Percentiles rank a stretch among this genome's conserved stretches.
These are phyloP conservation scores for Ceryle rudis DNA, from an alignment of 2,797 vertebrate species.

Conservation along the genomic window DNA sequence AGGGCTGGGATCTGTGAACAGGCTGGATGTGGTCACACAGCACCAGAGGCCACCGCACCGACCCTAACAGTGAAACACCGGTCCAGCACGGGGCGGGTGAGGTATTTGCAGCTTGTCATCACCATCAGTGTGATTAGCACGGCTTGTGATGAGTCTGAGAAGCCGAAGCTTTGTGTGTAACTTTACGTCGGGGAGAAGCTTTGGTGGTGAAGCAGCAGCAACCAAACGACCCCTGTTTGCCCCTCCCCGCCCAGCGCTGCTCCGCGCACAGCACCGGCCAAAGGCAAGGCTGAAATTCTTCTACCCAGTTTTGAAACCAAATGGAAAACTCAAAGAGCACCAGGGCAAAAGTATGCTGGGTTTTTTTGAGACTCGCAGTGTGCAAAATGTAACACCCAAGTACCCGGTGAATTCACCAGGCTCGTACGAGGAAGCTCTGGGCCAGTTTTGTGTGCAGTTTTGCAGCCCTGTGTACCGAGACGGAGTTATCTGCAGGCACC, in stretches of 20 bases:
- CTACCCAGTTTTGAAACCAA: neutral
- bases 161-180: neutral
- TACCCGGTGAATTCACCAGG: too few relatives aligned
- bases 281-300: neutral
- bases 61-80: neutral
- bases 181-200: neutral
- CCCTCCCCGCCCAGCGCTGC: neutral
- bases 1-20: neutral
- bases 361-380: neutral
- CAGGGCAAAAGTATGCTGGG: neutral
- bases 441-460: too few relatives aligned
- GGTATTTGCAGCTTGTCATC: neutral
- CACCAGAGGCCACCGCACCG: neutral
- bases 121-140: neutral
- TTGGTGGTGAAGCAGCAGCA: neutral
- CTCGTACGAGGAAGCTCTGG: too few relatives aligned
- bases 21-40: neutral
- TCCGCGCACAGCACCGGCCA: neutral
- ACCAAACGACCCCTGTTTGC: neutral
- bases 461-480: too few relatives aligned
- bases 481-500: too few relatives aligned
- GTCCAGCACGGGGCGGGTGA: neutral
- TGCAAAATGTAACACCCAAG: too few relatives aligned
- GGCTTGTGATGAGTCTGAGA: neutral
- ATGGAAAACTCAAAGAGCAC: neutral